Evolutionary conservation across 1,140 invertebrate genomes (phyloP), one percentile per base, ranked within the genome.

Genomic region (Ectropis grisescens): DNA sequence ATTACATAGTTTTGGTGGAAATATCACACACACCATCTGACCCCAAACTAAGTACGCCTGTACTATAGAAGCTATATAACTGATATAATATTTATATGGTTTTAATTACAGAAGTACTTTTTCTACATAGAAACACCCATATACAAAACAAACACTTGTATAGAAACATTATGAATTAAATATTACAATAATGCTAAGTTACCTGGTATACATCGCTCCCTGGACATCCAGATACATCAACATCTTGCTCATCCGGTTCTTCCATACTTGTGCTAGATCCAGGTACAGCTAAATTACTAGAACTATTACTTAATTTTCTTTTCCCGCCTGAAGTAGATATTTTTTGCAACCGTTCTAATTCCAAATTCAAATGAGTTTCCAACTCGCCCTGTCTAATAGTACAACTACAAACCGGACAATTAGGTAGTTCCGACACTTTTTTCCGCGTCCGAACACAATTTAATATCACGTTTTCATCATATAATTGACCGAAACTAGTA

Each of bases 161-260:
- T n/a, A n/a, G n/a, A n/a, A n/a, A n/a, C n/a, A n/a, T n/a, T n/a
- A n/a, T n/a, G n/a, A n/a, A n/a, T n/a, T n/a, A n/a, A n/a, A n/a
- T n/a, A n/a, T n/a, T n/a, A n/a, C n/a, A n/a, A n/a, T n/a, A n/a
- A n/a, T n/a, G n/a, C n/a, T n/a, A n/a, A n/a, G n/a, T n/a, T 46
- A 82, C 79, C 57, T 82, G 67, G 29, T 82, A 83, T 14, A 80
- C 75, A 49, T 82, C 79, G 16, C 78, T 75, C 0, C 82, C 82
- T 0, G 66, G 32, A 26, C 74, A 78, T 0, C 81, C 79, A 0
- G 67, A 51, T 0, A 80, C 64, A 41, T 83, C 79, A 0, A 81
- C 33, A 23, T 80, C 76, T 13, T 49, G 46, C n/a, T 67, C 65
- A 10, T 68, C 58, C 1, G 43, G 33, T 1, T 51, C 37, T 16